phyloP scores from a whole-genome alignment of 1,140 invertebrate species.

The Forficula auricularia region DNA sequence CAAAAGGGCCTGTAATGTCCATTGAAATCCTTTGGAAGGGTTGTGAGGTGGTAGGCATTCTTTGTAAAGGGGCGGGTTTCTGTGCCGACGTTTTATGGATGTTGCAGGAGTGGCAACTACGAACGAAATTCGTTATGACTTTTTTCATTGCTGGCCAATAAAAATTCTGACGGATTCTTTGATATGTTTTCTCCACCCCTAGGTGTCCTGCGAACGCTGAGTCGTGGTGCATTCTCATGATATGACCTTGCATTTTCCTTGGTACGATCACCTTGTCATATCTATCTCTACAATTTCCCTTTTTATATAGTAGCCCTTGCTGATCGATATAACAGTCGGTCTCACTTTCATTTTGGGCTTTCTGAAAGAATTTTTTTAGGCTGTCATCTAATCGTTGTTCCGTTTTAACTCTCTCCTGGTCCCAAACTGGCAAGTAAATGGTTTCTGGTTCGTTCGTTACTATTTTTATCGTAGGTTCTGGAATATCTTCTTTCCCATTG shows the following conservation, averaged over 20 bases:
- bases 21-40: slow-evolving; percentile 22
- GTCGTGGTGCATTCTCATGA: slow-evolving; percentile 22
- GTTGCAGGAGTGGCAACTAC: slow-evolving; percentile 21
- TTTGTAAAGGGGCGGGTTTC: slow-evolving; percentile 21
- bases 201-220: slow-evolving; percentile 20
- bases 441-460: too few species aligned
- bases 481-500: background rate
- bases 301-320: too few species aligned
- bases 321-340: too few species aligned
- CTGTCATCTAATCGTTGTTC: too few species aligned
- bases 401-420: too few species aligned
- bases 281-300: too few species aligned
- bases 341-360: too few species aligned
- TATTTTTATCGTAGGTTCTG: slow-evolving; percentile 7
- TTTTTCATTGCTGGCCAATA: slow-evolving; percentile 23
- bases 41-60: slow-evolving; percentile 19
- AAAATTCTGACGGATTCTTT: slow-evolving; percentile 20
- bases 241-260: slow-evolving; percentile 4
- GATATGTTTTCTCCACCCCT: slow-evolving; percentile 19
- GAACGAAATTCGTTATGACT: slow-evolving; percentile 21
- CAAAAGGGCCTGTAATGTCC: slow-evolving; percentile 21
- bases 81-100: slow-evolving; percentile 20
- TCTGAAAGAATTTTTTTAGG: too few species aligned
- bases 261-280: too few species aligned
- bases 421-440: too few species aligned